These are phyloP conservation scores for Eubasilissa regina DNA, from an alignment of 1,140 invertebrate species.

Conservation along the genomic window DNA sequence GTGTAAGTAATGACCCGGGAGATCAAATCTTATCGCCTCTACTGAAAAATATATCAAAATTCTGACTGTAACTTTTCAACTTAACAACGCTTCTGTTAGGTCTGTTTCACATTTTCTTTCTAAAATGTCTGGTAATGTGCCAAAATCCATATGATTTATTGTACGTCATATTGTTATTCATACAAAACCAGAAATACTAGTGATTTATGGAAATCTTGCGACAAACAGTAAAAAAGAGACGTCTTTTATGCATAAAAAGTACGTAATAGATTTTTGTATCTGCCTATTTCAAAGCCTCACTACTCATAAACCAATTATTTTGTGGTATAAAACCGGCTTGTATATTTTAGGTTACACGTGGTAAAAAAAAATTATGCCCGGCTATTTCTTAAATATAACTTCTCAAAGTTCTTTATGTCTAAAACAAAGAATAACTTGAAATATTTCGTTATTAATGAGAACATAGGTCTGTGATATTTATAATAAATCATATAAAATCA, in stretches of 20 bases:
- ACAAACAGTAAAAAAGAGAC: neutral
- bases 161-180: constrained; percentile 6
- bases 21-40: neutral
- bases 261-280: too few species aligned
- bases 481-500: too few species aligned
- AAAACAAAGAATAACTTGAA: too few species aligned
- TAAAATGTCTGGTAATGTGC: constrained; percentile 16
- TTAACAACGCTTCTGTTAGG: too few species aligned
- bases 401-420: too few species aligned
- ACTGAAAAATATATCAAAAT: neutral
- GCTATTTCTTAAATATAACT: too few species aligned
- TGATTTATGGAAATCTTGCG: constrained; percentile 20
- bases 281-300: too few species aligned
- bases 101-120: constrained; percentile 6
- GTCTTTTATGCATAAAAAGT: too few species aligned
- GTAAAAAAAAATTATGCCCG: neutral
- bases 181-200: neutral
- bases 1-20: neutral
- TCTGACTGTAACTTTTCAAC: neutral
- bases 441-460: too few species aligned
- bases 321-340: too few species aligned
- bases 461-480: too few species aligned
- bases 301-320: too few species aligned
- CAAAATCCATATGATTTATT: constrained; percentile 26
- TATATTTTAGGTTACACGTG: neutral